phyloP scores from a whole-genome alignment of 2,797 vertebrate genomes.

The Enteromius trimaculatus region DNA sequence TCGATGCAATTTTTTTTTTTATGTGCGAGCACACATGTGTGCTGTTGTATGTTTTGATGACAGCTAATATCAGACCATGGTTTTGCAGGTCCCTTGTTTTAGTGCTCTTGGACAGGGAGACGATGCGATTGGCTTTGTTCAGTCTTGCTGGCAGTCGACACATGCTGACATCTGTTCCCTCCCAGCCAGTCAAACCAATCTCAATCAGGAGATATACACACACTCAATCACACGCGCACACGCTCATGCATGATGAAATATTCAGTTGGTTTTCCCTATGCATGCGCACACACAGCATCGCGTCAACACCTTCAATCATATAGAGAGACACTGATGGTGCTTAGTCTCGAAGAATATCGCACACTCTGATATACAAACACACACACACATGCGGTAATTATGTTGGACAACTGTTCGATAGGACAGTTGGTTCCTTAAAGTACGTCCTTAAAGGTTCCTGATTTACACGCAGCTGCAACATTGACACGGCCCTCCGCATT shows the following conservation, averaged over 20 bases:
- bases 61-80: constrained; percentile 80
- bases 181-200: constrained; percentile 94
- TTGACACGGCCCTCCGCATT: constrained; percentile 63
- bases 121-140: constrained; percentile 91
- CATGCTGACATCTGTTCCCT: constrained; percentile 96
- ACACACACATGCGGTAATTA: constrained; percentile 46
- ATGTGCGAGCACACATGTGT: constrained; percentile 44
- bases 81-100: constrained; percentile 77
- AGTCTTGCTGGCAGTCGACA: constrained; percentile 89
- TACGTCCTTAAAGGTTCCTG: constrained; percentile 61
- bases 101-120: constrained; percentile 88
- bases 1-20: constrained; percentile 24
- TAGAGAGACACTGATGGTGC: constrained; percentile 42
- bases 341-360: background rate
- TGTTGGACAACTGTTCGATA: background rate
- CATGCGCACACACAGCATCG: constrained; percentile 49
- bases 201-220: constrained; percentile 86
- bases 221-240: constrained; percentile 62
- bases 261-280: constrained; percentile 39
- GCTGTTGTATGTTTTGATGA: constrained; percentile 72
- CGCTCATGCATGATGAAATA: constrained; percentile 50
- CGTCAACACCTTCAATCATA: constrained; percentile 52
- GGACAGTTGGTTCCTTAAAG: constrained; percentile 67
- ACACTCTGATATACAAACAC: constrained; percentile 45
- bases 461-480: constrained; percentile 37